These are phyloP conservation scores for Rhinolophus sinicus DNA, from an alignment of 2,113 vertebrate genomes.

Conservation along the genomic window DNA sequence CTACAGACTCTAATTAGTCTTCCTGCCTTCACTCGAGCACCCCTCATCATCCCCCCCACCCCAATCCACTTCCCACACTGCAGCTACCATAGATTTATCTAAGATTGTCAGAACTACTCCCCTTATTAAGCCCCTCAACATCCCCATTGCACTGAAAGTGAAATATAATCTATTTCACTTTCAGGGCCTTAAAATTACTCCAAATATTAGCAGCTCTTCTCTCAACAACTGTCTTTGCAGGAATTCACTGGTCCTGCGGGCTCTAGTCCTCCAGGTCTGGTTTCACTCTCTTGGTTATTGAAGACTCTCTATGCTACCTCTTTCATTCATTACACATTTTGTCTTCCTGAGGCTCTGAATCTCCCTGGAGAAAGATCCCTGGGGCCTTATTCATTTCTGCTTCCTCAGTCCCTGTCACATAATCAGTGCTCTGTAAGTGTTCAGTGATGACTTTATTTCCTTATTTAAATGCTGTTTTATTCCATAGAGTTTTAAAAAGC, in stretches of 20 bases:
- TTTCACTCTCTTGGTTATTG: not conserved
- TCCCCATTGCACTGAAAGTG: not conserved
- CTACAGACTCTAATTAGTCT: not conserved
- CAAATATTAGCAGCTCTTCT: not conserved
- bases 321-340: not conserved
- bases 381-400: not conserved
- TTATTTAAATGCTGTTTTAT: constrained; percentile 25
- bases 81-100: not conserved
- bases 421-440: not conserved
- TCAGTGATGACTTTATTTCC: not conserved
- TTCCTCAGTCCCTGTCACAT: not conserved
- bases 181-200: not conserved
- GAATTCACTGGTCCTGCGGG: not conserved
- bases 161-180: not conserved
- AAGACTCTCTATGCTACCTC: not conserved
- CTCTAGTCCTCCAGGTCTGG: not conserved
- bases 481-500: not conserved
- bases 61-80: not conserved
- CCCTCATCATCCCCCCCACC: no score
- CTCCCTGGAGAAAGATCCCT: not conserved
- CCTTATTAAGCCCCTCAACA: not conserved
- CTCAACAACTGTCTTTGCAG: not conserved
- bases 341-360: not conserved
- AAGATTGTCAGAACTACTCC: not conserved
- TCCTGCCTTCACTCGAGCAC: not conserved